Percentiles rank a stretch among this genome's conserved stretches.
Conservation (phyloP, 2,888 invertebrate species). For the Noctua pronuba region DNA sequence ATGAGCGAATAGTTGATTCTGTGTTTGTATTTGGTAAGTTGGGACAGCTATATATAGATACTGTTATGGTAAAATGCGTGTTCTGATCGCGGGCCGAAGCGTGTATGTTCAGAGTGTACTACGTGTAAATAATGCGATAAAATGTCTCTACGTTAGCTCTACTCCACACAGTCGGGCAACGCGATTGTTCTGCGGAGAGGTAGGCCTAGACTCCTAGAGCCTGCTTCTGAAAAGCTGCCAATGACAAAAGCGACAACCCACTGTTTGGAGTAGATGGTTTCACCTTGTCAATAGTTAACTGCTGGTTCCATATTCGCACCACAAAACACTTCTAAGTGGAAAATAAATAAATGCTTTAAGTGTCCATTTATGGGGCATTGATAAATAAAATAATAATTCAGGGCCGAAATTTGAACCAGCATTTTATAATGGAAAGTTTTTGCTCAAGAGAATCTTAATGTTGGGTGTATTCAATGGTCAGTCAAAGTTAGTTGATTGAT, state of each 20-base stretch:
- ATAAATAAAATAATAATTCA: not conserved
- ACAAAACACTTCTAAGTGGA: not conserved
- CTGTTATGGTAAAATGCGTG: slow-evolving; percentile 77
- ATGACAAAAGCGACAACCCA: slow-evolving; percentile 3
- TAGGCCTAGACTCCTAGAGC: not conserved
- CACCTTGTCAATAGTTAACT: not conserved
- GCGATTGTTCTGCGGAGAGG: not conserved
- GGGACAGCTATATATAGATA: slow-evolving; percentile 85
- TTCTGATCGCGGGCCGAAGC: slow-evolving; percentile 79
- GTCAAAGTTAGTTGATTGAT: slow-evolving; percentile 24
- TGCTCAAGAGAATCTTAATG: slow-evolving; percentile 47
- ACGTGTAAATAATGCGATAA: slow-evolving; percentile 73
- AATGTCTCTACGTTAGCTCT: slow-evolving; percentile 48
- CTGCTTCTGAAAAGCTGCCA: slow-evolving; percentile 14
- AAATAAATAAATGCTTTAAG: not conserved
- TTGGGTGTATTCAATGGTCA: slow-evolving; percentile 29
- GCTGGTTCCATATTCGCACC: slow-evolving; percentile 1
- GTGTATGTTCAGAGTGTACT: slow-evolving; percentile 67
- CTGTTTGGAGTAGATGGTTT: slow-evolving; percentile 26
- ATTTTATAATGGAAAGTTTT: not conserved
- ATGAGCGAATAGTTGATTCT: slow-evolving; percentile 85
- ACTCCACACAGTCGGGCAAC: slow-evolving; percentile 22
- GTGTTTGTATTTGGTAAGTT: slow-evolving; percentile 87
- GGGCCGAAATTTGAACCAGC: not conserved
- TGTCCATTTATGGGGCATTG: slow-evolving; percentile 7